Percentiles rank a stretch among this genome's conserved stretches.
These are phyloP conservation scores for Harpagifer antarcticus DNA, from an alignment of 2,797 vertebrate genomes.

Conservation along the genomic window DNA sequence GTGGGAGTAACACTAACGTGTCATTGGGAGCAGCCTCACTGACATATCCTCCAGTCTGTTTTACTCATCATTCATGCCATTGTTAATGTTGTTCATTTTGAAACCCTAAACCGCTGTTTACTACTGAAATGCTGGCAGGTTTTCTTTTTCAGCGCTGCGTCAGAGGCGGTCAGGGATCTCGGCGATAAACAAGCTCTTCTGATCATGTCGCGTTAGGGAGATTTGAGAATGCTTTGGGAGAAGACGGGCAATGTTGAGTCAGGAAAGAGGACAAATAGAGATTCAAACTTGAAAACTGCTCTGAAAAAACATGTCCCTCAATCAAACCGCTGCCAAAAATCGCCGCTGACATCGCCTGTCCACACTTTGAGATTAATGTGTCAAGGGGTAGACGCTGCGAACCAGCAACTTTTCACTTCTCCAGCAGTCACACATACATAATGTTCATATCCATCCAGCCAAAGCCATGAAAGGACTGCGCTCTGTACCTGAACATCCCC, in stretches of 20 bases:
- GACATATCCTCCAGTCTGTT: constrained; percentile 23
- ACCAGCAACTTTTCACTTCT: constrained; percentile 40
- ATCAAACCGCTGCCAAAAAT: constrained; percentile 50
- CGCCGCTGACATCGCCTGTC: constrained; percentile 26
- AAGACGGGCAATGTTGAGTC: constrained; percentile 2
- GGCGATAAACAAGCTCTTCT: constrained; percentile 23
- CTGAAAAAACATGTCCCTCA: constrained; percentile 5
- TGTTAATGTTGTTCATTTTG: constrained; percentile 22
- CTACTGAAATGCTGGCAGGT: constrained; percentile 71
- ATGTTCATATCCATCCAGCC: constrained; percentile 16
- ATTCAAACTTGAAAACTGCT: constrained; percentile 41
- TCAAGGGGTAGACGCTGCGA: constrained; percentile 59
- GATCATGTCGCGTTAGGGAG: neutral
- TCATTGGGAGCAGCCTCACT: constrained; percentile 11
- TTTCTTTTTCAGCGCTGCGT: constrained; percentile 41
- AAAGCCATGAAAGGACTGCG: constrained; percentile 33
- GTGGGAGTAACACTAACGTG: constrained; percentile 23
- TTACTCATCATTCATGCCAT: constrained; percentile 6
- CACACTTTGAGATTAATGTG: constrained; percentile 25
- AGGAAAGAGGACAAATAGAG: neutral
- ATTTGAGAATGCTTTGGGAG: constrained; percentile 1
- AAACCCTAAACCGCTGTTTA: constrained; percentile 69
- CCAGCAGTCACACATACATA: neutral
- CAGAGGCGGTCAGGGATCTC: constrained; percentile 40
- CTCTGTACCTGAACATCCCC: constrained; percentile 10